Evolutionary conservation across 2,888 invertebrate species (phyloP).

Genomic region (Acleris literana): DNA sequence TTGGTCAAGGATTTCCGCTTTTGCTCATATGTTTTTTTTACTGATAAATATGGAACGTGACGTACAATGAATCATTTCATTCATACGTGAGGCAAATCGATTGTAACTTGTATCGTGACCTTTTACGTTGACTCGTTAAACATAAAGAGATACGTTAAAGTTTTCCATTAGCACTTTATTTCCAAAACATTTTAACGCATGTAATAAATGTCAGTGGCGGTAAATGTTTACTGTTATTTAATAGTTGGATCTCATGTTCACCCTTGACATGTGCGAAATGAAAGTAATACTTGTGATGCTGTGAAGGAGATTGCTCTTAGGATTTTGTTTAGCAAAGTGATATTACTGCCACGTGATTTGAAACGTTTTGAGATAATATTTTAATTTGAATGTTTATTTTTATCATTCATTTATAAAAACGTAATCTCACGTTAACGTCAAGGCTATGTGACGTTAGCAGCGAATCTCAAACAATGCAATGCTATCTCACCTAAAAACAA

Average conservation of each 20-base stretch:
- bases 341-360: background rate
- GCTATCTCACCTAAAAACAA: constrained; percentile 15
- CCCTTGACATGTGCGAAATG: constrained; percentile 30
- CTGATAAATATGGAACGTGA: background rate
- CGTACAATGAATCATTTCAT: constrained; percentile 22
- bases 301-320: constrained; percentile 16
- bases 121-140: constrained; percentile 26
- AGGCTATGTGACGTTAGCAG: background rate
- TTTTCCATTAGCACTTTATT: constrained; percentile 14
- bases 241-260: constrained; percentile 22
- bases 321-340: background rate
- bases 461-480: constrained; percentile 1
- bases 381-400: background rate
- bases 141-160: constrained; percentile 15
- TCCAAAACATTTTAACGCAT: constrained; percentile 2
- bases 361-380: background rate
- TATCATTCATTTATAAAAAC: background rate
- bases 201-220: constrained; percentile 1
- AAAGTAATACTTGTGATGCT: constrained; percentile 17
- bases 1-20: constrained; percentile 1
- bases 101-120: constrained; percentile 8
- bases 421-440: background rate
- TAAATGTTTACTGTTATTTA: constrained; percentile 13
- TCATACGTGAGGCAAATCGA: constrained; percentile 18
- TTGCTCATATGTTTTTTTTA: constrained; percentile 1